Conservation (phyloP, 1,140 invertebrate genomes). For the Sitodiplosis mosellana region DNA sequence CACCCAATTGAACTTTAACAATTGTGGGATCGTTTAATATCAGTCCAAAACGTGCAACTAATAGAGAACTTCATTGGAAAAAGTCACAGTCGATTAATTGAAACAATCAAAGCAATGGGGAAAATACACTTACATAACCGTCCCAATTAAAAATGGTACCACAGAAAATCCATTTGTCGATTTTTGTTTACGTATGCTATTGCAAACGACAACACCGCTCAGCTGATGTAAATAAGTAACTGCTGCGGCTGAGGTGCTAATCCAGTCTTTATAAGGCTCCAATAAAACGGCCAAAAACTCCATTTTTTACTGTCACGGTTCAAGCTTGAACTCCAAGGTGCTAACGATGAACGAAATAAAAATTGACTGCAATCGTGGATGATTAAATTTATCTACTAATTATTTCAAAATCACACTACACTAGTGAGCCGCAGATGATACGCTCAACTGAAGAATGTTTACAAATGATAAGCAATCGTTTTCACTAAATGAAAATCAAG, state of each 20-base stretch:
- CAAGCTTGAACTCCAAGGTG: too few relatives aligned
- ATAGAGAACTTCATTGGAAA: constrained; percentile 33
- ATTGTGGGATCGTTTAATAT: constrained; percentile 49
- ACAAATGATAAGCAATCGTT: too few relatives aligned
- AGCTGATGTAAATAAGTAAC: constrained; percentile 45
- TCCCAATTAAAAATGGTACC: constrained; percentile 51
- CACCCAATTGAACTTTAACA: constrained; percentile 54
- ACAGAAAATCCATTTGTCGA: constrained; percentile 38
- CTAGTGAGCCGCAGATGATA: too few relatives aligned
- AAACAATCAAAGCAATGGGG: neutral
- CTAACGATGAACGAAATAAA: too few relatives aligned
- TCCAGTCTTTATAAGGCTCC: constrained; percentile 32
- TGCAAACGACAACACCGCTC: constrained; percentile 42
- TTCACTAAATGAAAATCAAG: too few relatives aligned
- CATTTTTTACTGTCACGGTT: too few relatives aligned
- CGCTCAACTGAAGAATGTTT: too few relatives aligned
- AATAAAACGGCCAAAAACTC: constrained; percentile 10
- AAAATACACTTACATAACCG: constrained; percentile 44
- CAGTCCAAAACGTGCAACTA: constrained; percentile 50
- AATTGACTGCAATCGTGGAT: too few relatives aligned
- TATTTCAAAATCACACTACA: too few relatives aligned
- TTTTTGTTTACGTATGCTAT: constrained; percentile 45
- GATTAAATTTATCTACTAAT: too few relatives aligned
- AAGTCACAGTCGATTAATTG: neutral
- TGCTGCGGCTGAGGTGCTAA: constrained; percentile 31